Base-by-base conservation (phyloP, 2,888 invertebrate species). In the Linhomoeus sp. region DNA sequence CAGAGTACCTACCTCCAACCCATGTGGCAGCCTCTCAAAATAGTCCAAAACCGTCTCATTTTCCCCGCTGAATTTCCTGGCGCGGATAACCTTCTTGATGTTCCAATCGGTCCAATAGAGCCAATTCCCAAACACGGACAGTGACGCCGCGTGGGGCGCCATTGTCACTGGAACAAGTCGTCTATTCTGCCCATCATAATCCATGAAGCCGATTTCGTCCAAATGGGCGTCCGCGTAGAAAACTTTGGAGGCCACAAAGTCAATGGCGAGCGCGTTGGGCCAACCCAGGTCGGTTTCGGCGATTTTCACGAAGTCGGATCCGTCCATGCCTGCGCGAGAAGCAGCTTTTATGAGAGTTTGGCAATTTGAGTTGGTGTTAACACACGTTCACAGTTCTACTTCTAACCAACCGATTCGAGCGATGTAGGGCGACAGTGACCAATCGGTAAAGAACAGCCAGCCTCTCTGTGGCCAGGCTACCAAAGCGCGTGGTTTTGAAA, bases 61-160 rank as follows among this genome's bases (percentile, higher is more conserved):
- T 47, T 63, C 60, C 43, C 75, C 76, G 1, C 81, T 81, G 66
- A 84, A 88, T 66, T 94, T 97, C 61, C 88, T 80, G 0, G 90
- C 88, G 56, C 79, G 76, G 54, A 80, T 77, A 46, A 97, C 81
- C 42, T 57, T 49, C 65, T 88, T 88, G 44, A 86, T 69, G 66
- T 94, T 94, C 94, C 97, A 97, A 65, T 97, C 97, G 1, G 90
- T 86, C 90, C 92, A 97, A 69, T 80, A 97, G 42, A 75, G 59
- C 57, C 75, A 78, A 59, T 92, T 87, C 60, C 90, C 94, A 65
- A 97, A 92, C 0, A 92, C 73, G 9, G 82, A 79, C 41, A 97
- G 71, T 0, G 92, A 90, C 60, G 62, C 53, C 15, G 66, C 53
- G 14, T 58, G 53, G 29, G 56, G 37, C 2, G 15, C 15, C 17